Percentiles rank a stretch among this genome's conserved stretches.
Evolutionary conservation across 2,797 vertebrate species (phyloP).

Genomic region (Lepilemur ruficaudatus): DNA sequence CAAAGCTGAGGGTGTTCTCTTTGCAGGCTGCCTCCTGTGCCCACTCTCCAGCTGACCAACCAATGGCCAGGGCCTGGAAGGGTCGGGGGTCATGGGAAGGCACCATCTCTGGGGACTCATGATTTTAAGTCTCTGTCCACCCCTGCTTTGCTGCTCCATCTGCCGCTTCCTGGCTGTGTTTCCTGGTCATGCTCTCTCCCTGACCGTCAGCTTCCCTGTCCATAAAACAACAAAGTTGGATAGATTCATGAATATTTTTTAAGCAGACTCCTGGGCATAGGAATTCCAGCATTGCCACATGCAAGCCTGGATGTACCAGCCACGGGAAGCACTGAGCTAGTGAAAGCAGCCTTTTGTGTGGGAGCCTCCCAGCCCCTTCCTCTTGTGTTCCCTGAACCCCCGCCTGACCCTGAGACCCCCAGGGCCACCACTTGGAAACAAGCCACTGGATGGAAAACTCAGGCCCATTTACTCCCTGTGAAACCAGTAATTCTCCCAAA

Average conservation of each 20-base stretch:
- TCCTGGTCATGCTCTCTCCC: background rate
- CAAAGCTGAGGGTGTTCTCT: background rate
- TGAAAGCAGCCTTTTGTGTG: background rate
- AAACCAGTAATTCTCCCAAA: background rate
- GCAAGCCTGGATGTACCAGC: background rate
- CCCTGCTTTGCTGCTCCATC: background rate
- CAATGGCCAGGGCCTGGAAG: background rate
- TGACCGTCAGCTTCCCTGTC: background rate
- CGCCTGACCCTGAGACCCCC: background rate
- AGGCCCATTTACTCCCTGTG: background rate
- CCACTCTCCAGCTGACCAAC: background rate
- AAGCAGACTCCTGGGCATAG: background rate
- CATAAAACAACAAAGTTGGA: background rate
- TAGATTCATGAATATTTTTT: background rate
- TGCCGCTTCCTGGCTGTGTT: background rate
- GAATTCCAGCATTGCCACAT: background rate
- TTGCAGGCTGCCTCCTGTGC: background rate
- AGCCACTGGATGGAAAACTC: background rate
- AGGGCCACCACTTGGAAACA: background rate
- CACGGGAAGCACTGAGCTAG: background rate
- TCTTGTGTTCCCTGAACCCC: background rate
- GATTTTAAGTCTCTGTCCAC: background rate
- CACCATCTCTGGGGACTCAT: no score
- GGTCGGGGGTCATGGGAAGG: fast-evolving
- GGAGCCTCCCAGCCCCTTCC: background rate